Evolutionary conservation across 2,113 vertebrate genomes (phyloP).

Genomic region (Caloenas nicobarica): DNA sequence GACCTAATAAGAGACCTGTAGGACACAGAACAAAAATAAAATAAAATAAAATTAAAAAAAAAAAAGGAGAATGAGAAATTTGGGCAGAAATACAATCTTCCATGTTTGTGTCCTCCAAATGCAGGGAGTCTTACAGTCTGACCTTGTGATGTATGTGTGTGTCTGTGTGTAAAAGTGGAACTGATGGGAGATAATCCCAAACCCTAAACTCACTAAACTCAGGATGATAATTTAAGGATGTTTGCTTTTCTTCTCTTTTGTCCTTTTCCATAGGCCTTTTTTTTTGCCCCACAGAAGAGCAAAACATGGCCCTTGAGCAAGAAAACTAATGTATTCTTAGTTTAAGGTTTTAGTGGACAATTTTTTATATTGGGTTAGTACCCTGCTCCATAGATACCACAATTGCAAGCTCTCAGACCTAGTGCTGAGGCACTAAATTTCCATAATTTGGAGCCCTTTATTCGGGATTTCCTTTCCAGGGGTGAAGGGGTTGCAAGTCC

Average conservation of each 20-base stretch:
- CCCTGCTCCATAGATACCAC: background rate
- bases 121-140: background rate
- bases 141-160: background rate
- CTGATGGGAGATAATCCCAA: background rate
- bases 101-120: background rate
- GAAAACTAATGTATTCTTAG: background rate
- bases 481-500: background rate
- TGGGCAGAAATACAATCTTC: background rate
- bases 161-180: background rate
- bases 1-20: background rate
- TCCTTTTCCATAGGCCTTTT: background rate
- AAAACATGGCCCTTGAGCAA: background rate
- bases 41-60: background rate
- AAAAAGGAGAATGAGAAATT: background rate
- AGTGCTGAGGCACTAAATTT: background rate
- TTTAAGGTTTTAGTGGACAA: background rate
- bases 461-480: background rate
- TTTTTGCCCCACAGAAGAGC: accelerated
- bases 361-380: background rate
- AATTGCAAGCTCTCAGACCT: background rate
- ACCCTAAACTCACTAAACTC: background rate
- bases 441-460: background rate
- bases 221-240: background rate
- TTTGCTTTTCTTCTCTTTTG: background rate
- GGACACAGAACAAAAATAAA: background rate